phyloP scores from a whole-genome alignment of 2,113 vertebrate genomes.

The Notechis scutatus region DNA sequence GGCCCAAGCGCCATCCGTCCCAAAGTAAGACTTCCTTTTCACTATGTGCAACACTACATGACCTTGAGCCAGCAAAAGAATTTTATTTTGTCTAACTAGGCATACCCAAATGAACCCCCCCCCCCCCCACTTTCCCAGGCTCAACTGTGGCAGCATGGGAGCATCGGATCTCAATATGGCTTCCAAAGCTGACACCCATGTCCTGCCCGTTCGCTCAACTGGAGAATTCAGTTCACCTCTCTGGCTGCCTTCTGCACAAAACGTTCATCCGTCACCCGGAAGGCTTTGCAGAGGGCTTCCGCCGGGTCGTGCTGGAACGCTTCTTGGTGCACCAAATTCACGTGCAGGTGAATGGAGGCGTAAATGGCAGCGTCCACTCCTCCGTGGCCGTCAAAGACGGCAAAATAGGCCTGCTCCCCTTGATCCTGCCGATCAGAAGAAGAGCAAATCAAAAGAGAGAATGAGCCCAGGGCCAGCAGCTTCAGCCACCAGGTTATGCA shows the following conservation, averaged over 20 bases:
- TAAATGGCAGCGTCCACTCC: slow-evolving; percentile 96
- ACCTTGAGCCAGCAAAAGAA: too few species aligned
- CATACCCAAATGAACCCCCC: too few species aligned
- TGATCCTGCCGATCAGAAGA: slow-evolving; percentile 77
- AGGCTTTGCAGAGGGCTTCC: slow-evolving; percentile 87
- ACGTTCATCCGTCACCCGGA: slow-evolving; percentile 87
- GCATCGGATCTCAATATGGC: too few species aligned
- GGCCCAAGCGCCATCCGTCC: too few species aligned
- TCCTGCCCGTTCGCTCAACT: background rate
- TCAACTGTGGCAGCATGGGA: too few species aligned
- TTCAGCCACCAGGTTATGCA: background rate
- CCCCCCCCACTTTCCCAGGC: too few species aligned
- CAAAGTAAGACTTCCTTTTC: too few species aligned
- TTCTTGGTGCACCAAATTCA: slow-evolving; percentile 91
- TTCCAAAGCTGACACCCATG: too few species aligned
- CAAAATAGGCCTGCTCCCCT: slow-evolving; percentile 96
- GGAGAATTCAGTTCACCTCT: slow-evolving; percentile 75
- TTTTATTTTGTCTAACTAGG: too few species aligned
- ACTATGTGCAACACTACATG: too few species aligned
- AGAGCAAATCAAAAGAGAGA: slow-evolving; percentile 29
- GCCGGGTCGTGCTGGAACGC: slow-evolving; percentile 84
- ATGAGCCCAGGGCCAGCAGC: background rate
- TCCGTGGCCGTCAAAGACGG: slow-evolving; percentile 94
- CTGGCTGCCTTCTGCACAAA: slow-evolving; percentile 92
- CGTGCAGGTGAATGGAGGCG: slow-evolving; percentile 92